Evolutionary conservation across 2,888 invertebrate species (phyloP), one percentile per base, ranked within the genome.

Genomic region (Sarcophaga carnaria): DNA sequence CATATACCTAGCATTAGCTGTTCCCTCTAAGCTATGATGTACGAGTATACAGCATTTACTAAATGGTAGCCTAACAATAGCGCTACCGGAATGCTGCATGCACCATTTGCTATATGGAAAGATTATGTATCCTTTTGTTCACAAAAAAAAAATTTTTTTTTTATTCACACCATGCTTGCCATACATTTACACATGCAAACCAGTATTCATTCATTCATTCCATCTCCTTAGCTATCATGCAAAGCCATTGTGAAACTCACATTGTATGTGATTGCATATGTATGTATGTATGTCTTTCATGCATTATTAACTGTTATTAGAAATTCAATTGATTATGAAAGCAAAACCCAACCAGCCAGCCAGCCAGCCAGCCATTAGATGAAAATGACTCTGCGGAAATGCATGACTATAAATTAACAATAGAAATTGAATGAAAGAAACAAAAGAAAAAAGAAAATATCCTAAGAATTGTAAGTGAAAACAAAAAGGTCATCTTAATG

Each of bases 61-160:
- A 60, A 77, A 54, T 74, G 69, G 63, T 54, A 49, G 60, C 67
- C 47, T 59, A 12, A 69, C 49, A 47, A 47, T 45, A 63, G 27
- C 10, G 37, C 75, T 78, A 75, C 77, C 71, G 82, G 63, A 17
- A 12, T 66, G 54, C 54, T 49, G 62, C 49, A 78, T 72, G 78
- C 72, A 67, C 49, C 14, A 67, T 64, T 60, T 72, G 22, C 62
- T 66, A 25, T 12, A 74, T 78, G 79, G 10, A 60, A 66, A 75
- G 71, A 22, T 80, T 70, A 76, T 82, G 69, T 79, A 71, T 79
- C 81, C 76, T 82, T 81, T 81, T 86, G 84, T 84, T 81, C 67
- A 27, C 67, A 27, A 62, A 66, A 25, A 66, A 66, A 60, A 14
- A 49, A 12, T 12, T 1, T 49, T 4, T 49, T 49, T 12, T 11